These are phyloP conservation scores for Promerops cafer DNA, from an alignment of 2,113 vertebrate species.

Conservation along the genomic window DNA sequence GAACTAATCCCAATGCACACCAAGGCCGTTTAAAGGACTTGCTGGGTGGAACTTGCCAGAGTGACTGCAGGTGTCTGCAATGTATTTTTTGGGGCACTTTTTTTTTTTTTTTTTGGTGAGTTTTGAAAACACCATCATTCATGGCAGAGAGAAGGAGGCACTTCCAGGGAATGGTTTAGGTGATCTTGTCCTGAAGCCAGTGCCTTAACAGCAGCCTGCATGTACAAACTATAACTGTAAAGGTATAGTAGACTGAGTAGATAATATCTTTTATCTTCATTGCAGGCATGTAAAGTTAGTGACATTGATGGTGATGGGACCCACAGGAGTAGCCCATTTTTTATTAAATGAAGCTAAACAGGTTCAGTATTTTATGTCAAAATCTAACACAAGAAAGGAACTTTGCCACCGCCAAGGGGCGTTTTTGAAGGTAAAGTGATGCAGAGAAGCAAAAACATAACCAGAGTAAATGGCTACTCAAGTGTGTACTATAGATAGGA, in stretches of 20 bases:
- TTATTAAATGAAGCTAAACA: not conserved
- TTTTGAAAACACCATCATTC: not conserved
- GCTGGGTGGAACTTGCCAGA: not conserved
- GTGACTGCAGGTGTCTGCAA: not conserved
- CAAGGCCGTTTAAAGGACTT: not conserved
- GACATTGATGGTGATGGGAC: not conserved
- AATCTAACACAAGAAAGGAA: not conserved
- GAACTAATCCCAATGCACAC: not conserved
- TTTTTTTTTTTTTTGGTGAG: rapidly evolving
- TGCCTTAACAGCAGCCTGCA: not conserved
- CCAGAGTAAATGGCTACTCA: not conserved
- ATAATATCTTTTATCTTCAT: not conserved
- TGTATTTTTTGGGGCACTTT: not conserved
- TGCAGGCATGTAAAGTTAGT: not conserved
- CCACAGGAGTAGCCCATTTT: not conserved
- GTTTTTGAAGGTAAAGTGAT: not conserved
- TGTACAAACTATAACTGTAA: not conserved
- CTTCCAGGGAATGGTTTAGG: not conserved
- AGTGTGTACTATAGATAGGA: not conserved
- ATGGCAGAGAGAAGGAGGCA: not conserved
- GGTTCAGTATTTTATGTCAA: not conserved
- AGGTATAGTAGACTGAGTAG: not conserved
- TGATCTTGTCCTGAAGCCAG: not conserved
- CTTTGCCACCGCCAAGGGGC: not conserved
- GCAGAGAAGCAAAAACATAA: not conserved